Evolutionary conservation across 2,888 invertebrate genomes (phyloP).

Genomic region (Priocnemis perturbator): DNA sequence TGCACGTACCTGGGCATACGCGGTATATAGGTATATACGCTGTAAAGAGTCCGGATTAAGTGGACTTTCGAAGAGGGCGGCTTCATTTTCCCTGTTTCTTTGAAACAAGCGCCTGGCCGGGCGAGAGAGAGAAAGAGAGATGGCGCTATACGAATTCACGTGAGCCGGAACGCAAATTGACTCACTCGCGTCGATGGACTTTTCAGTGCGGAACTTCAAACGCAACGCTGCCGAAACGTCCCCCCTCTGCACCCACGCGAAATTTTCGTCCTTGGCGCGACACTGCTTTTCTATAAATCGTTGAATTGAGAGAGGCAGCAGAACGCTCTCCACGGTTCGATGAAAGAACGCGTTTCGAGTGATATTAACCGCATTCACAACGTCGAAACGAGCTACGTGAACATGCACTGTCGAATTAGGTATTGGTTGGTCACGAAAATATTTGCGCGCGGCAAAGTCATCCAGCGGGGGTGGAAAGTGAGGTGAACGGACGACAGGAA

Average conservation of each 20-base stretch:
- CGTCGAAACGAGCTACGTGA: not conserved
- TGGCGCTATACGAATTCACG: too few species aligned
- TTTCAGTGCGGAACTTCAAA: too few species aligned
- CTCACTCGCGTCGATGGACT: too few species aligned
- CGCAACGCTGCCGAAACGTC: not conserved
- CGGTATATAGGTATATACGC: too few species aligned
- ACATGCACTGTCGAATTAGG: not conserved
- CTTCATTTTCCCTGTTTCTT: slow-evolving; percentile 13
- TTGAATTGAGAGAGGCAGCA: too few species aligned
- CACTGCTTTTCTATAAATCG: too few species aligned
- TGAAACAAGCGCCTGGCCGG: not conserved
- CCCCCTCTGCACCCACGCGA: too few species aligned
- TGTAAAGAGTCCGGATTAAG: slow-evolving; percentile 40
- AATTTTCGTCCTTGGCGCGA: too few species aligned
- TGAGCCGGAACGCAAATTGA: too few species aligned
- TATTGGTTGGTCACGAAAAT: slow-evolving; percentile 6
- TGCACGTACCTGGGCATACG: too few species aligned
- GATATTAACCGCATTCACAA: slow-evolving; percentile 4
- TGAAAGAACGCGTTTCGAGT: slow-evolving; percentile 1
- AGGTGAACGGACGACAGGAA: not conserved
- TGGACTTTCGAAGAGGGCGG: slow-evolving; percentile 31
- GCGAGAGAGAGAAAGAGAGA: too few species aligned
- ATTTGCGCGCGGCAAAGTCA: not conserved
- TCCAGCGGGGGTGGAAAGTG: too few species aligned
- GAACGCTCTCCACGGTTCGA: not conserved